phyloP scores from a whole-genome alignment of 2,113 vertebrate genomes.

The Mystacornis crossleyi region DNA sequence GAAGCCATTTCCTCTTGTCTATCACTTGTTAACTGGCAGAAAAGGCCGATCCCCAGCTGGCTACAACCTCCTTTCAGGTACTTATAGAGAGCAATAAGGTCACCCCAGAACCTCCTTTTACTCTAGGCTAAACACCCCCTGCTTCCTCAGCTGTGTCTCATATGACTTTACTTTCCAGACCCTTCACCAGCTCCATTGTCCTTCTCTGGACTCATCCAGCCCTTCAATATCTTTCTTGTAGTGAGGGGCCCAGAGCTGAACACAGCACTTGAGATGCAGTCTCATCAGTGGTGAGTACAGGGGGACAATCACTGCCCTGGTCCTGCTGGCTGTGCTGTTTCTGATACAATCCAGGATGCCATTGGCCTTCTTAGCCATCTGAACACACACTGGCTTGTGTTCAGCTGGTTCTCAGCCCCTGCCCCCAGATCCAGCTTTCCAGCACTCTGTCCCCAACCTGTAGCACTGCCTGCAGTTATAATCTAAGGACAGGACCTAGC shows the following conservation, averaged over 20 bases:
- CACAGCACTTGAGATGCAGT: accelerated
- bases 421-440: not conserved
- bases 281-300: not conserved
- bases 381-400: accelerated
- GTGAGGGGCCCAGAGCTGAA: not conserved
- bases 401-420: not conserved
- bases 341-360: not conserved
- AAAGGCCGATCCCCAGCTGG: accelerated
- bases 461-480: not conserved
- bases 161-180: not conserved
- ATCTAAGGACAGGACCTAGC: not conserved
- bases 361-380: not conserved
- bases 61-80: not conserved
- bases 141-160: not conserved
- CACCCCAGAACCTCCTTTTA: not conserved
- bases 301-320: not conserved
- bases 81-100: not conserved
- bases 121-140: not conserved
- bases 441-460: not conserved
- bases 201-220: not conserved
- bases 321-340: not conserved
- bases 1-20: not conserved
- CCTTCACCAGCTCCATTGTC: not conserved
- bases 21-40: not conserved
- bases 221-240: not conserved